Percentiles rank a stretch among this genome's conserved stretches.
Conservation (phyloP, 2,888 invertebrate genomes). For the Camptogramma bilineatum region DNA sequence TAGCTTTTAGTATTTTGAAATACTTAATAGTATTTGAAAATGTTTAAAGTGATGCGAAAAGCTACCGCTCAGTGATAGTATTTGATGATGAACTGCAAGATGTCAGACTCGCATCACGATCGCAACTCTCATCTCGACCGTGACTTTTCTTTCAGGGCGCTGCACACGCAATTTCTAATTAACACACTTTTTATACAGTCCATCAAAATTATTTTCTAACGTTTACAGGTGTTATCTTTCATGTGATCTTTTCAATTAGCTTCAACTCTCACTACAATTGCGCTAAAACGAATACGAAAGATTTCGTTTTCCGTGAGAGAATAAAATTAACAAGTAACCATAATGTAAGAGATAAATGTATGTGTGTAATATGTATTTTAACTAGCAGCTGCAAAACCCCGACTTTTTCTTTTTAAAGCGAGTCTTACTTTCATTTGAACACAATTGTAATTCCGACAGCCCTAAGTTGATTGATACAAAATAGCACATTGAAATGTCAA, state of each 20-base stretch:
- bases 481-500: slow-evolving; percentile 74
- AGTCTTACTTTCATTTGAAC: slow-evolving; percentile 29
- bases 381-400: slow-evolving; percentile 3
- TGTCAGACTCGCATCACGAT: slow-evolving; percentile 51
- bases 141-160: slow-evolving; percentile 75
- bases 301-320: slow-evolving; percentile 18
- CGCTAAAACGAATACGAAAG: slow-evolving; percentile 20
- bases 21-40: no score
- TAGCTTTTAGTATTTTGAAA: not conserved
- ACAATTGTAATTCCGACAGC: slow-evolving; percentile 51
- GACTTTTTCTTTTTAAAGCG: slow-evolving; percentile 6
- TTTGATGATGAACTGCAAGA: slow-evolving; percentile 27
- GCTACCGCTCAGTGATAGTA: slow-evolving; percentile 20
- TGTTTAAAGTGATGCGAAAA: slow-evolving; percentile 10
- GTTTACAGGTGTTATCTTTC: slow-evolving; percentile 39
- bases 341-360: not conserved
- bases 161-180: slow-evolving; percentile 65
- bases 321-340: slow-evolving; percentile 7
- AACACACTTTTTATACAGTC: slow-evolving; percentile 57
- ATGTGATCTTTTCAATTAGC: slow-evolving; percentile 38
- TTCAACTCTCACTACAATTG: slow-evolving; percentile 38
- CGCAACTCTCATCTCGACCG: slow-evolving; percentile 71
- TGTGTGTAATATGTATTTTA: not conserved
- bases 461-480: slow-evolving; percentile 57
- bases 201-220: slow-evolving; percentile 42